Evolutionary conservation across 1,140 invertebrate species (phyloP), one percentile per base, ranked within the genome.

Genomic region (Anastrepha obliqua): DNA sequence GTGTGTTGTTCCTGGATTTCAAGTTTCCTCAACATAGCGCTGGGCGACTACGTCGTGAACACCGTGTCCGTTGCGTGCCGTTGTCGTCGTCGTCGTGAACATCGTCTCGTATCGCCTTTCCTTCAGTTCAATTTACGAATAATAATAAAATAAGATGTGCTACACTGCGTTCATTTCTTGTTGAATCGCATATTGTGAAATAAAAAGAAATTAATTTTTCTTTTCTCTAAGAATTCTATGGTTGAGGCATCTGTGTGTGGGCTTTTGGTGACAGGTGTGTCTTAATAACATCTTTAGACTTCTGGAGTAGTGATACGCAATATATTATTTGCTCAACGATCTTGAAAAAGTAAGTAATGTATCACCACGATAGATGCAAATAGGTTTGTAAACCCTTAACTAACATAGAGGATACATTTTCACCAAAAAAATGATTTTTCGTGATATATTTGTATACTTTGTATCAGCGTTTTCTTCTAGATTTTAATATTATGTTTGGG

Each of bases 101-200:
- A 86, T 62, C 85, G 47, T 8, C 47, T 58, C 20, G 17, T 15
- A 86, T 44, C 58, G 42, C 74, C n/a, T 81, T 81, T 55, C 15
- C 44, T 81, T 9, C 74, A 20, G 5, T 81, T 81, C 74, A 15
- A 58, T 8, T 58, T 81, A n/a, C 47, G 47, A 17, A 29, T 29
- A 29, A 29, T 29, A 29, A 29, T 29, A 74, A 47, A 74, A 74
- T 51, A 47, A 74, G 47, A 74, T 74, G 47, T 64, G 60, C 17
- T 13, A 29, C 58, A 20, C 29, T 86, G 9, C 58, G 51, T 62
- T 29, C 44, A 47, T 4, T 9, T n/a, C 8, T 65, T 65, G 2
- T 47, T 55, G 13, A 55, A 81, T 51, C 20, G 42, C 74, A 81
- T 20, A 81, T 81, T 58, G 74, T 81, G 74, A 81, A 81, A 81